Conservation (phyloP, 1,140 invertebrate genomes). For the Arctopsyche grandis region DNA sequence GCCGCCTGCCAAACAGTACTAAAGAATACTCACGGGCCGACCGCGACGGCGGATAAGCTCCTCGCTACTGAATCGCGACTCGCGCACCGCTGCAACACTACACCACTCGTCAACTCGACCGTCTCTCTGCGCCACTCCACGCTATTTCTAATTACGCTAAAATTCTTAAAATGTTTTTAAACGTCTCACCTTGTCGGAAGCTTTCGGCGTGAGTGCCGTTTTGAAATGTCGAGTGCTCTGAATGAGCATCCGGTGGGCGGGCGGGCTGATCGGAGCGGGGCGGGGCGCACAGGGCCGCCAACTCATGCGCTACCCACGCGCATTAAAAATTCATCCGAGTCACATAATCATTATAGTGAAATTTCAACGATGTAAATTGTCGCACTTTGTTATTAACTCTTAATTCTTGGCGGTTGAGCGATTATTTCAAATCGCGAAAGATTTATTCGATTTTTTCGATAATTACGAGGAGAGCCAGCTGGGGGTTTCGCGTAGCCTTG, state of each 20-base stretch:
- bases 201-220: too few species aligned
- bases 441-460: too few species aligned
- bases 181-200: not conserved
- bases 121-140: too few species aligned
- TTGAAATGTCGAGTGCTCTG: too few species aligned
- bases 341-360: too few species aligned
- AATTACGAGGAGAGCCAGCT: too few species aligned
- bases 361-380: too few species aligned
- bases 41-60: constrained; percentile 29
- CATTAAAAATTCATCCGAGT: too few species aligned
- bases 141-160: not conserved
- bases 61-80: constrained; percentile 22
- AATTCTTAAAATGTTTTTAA: not conserved
- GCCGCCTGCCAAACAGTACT: not conserved
- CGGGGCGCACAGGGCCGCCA: constrained; percentile 51
- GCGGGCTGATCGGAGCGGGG: not conserved
- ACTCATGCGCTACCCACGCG: constrained; percentile 10
- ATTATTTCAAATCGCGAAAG: too few species aligned
- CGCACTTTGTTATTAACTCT: too few species aligned
- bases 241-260: not conserved
- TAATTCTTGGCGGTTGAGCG: too few species aligned
- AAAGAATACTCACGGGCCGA: constrained; percentile 28
- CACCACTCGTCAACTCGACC: not conserved
- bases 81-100: not conserved
- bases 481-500: too few species aligned